Evolutionary conservation across 2,888 invertebrate genomes (phyloP), one percentile per base, ranked within the genome.

Genomic region (Portevinia maculata): DNA sequence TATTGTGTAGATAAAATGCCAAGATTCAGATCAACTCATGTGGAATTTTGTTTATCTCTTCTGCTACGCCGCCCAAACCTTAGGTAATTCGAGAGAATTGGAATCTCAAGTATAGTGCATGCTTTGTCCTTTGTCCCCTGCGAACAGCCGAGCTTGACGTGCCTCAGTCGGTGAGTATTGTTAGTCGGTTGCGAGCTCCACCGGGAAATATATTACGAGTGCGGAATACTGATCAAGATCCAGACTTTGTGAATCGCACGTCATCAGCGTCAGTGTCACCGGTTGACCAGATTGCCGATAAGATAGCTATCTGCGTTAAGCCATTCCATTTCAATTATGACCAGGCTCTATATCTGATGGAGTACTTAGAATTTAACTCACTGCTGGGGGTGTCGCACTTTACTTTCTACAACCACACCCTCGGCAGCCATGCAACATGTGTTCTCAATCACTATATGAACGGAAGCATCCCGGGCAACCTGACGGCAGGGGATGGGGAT

Each of bases 31-130:
- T 70, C 41, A 64, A 71, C 41, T 81, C 39, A 24, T 24, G 24
- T 24, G 2, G 2, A 24, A 3, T 5, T 5, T 24, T 5, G 59
- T 65, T 44, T 53, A 7, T 28, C 7, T 9, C n/a, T n/a, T n/a
- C n/a, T n/a, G n/a, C n/a, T n/a, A n/a, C n/a, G n/a, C n/a, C 50
- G 34, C n/a, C 15, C 3, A 21, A 24, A 37, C 11, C 21, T 15
- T 87, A 94, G 95, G 94, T 96, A 2, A 97, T 98, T 74, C 93
- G 97, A 19, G 98, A 98, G 89, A 97, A 98, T 89, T 98, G 98
- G 98, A 97, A 96, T 89, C 91, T 98, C 24, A 96, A 96, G 88
- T 98, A 96, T 91, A 97, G 96, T 88, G 98, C 98, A 7, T 95
- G 96, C 87, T 98, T 97, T 89, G 94, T 98, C 24, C 91, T 97